These are phyloP conservation scores for Molanna angustata DNA, from an alignment of 2,888 invertebrate genomes.

Conservation along the genomic window DNA sequence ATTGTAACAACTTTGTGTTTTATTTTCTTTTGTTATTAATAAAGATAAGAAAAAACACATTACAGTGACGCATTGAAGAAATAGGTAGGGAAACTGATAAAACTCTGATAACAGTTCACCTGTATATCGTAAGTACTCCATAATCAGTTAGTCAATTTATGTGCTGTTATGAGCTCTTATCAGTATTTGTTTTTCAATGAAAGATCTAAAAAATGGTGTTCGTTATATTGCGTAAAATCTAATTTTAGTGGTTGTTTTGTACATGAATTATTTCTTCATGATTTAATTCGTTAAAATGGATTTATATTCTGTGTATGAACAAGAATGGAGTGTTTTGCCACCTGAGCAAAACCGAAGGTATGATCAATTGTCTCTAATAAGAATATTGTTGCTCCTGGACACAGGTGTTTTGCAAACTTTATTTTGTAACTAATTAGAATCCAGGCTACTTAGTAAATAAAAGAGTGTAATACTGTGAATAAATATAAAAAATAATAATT, in stretches of 20 bases:
- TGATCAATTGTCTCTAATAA: slow-evolving; percentile 35
- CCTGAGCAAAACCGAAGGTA: slow-evolving; percentile 85
- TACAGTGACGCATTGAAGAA: slow-evolving; percentile 21
- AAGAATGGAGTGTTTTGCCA: slow-evolving; percentile 83
- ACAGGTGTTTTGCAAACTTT: too few relatives aligned
- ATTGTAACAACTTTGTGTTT: slow-evolving; percentile 7
- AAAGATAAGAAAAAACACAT: slow-evolving; percentile 15
- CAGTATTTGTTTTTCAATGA: slow-evolving; percentile 12
- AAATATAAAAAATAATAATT: slow-evolving; percentile 16
- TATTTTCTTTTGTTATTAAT: slow-evolving; percentile 8
- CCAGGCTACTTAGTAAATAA: too few relatives aligned
- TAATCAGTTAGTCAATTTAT: slow-evolving; percentile 13
- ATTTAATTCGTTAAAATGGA: slow-evolving; percentile 27
- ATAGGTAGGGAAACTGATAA: slow-evolving; percentile 32
- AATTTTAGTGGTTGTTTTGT: too few relatives aligned
- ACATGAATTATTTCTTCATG: too few relatives aligned
- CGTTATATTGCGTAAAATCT: too few relatives aligned
- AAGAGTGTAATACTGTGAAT: too few relatives aligned
- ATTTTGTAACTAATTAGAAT: too few relatives aligned
- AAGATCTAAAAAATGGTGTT: slow-evolving; percentile 21
- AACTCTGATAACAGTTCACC: slow-evolving; percentile 30
- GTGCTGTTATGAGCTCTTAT: slow-evolving; percentile 12
- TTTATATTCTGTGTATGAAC: slow-evolving; percentile 56
- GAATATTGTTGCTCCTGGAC: too few relatives aligned
- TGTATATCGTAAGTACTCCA: slow-evolving; percentile 16